Conservation (phyloP, 2,113 vertebrate species). For the Alexandromys fortis region DNA sequence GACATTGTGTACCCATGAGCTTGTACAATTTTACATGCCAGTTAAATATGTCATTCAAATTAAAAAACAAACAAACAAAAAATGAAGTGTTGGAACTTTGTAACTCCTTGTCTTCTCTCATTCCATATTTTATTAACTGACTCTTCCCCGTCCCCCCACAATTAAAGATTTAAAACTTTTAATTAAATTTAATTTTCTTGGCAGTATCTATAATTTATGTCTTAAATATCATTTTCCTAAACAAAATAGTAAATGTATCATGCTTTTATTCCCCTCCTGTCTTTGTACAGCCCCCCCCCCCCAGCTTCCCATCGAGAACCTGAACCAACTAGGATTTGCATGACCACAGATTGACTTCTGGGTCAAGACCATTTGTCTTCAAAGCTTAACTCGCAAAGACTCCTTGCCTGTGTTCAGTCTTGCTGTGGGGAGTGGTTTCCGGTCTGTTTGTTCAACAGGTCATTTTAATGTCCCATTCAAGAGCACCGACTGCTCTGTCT, state of each 20-base stretch:
- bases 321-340: background rate
- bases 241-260: background rate
- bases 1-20: background rate
- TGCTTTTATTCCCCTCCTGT: background rate
- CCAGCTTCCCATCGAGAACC: background rate
- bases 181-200: constrained; percentile 10
- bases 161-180: background rate
- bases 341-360: background rate
- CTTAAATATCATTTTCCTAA: background rate
- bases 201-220: background rate
- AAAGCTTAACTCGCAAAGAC: background rate
- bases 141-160: background rate
- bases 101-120: background rate
- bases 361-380: background rate
- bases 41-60: background rate
- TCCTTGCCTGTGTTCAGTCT: background rate
- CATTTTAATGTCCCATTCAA: background rate
- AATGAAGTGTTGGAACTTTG: background rate
- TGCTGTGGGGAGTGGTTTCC: background rate
- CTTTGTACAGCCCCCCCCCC: background rate
- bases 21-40: too few species aligned
- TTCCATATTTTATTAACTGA: background rate
- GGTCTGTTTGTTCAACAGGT: background rate
- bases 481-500: background rate
- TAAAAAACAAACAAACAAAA: background rate